phyloP scores from a whole-genome alignment of 64 coral and sea anemone species.

The Acropora yongei region DNA sequence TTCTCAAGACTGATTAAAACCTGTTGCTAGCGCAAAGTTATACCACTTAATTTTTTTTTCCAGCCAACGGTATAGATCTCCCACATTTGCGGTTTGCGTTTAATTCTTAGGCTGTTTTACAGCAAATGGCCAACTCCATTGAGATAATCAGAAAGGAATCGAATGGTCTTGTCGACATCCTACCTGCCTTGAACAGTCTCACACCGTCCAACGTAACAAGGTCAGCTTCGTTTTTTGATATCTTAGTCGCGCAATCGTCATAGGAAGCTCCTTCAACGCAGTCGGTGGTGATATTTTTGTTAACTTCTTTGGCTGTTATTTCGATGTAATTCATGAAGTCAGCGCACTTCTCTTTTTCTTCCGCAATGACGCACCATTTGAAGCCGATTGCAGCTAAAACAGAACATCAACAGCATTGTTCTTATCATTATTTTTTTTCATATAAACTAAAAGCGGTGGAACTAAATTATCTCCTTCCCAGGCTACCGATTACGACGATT shows the following conservation, averaged over 20 bases:
- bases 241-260: slow-evolving; percentile 72
- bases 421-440: too few species aligned
- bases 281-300: background rate
- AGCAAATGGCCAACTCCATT: too few species aligned
- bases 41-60: too few species aligned
- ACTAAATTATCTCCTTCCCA: too few species aligned
- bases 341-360: slow-evolving; percentile 29
- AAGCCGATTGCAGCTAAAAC: slow-evolving; percentile 26
- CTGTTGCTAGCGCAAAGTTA: too few species aligned
- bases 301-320: background rate
- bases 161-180: background rate
- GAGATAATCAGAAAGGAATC: background rate
- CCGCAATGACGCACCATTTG: slow-evolving; percentile 29
- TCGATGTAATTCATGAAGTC: slow-evolving; percentile 27
- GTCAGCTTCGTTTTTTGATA: slow-evolving; percentile 30
- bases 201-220: slow-evolving; percentile 63
- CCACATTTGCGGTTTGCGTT: too few species aligned
- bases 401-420: too few species aligned
- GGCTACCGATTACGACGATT: too few species aligned
- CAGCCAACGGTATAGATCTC: too few species aligned
- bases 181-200: slow-evolving; percentile 65
- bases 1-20: too few species aligned
- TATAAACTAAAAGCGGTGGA: too few species aligned
- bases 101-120: too few species aligned
- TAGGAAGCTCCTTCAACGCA: slow-evolving; percentile 24